Base-by-base conservation (phyloP, 2,888 invertebrate genomes). In the Lithophane socia region DNA sequence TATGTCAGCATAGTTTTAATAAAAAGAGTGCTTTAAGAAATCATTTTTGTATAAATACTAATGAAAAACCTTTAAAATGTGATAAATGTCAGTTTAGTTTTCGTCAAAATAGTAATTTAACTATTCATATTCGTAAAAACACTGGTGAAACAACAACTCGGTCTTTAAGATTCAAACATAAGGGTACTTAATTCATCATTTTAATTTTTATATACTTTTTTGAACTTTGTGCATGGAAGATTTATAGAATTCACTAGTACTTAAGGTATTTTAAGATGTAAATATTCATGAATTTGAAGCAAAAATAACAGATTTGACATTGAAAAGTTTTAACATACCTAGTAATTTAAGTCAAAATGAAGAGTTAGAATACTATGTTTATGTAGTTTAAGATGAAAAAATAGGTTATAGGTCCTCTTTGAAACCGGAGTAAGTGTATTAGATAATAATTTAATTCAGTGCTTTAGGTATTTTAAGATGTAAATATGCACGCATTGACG, bases 181-280 rank as follows among this genome's bases (percentile, higher is more conserved):
- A 18, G 16, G 7, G 0, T 42, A 29, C 29, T 29, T 37, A 12
- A 1, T 63, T 8, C 9, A 37, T 66, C 16, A 71, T 66, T 21
- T 21, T 42, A 9, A 37, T 49, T 49, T 8, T 7, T 42, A 61
- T 49, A 42, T 5, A 29, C 2, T 29, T 42, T 1, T 3, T 47
- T 13, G 5, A 52, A 29, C 12, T 18, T 73, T 47, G 8, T 13
- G 44, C 3, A 13, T 44, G 10, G 21, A 29, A n/a, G 7, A 29
- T 58, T 56, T 18, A 60, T 79, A 68, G n/a, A 54, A 54, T 77
- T 68, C 44, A 52, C 2, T 21, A 69, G 60, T 69, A 47, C 13
- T 61, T 44, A 37, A 60, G 18, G n/a, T 66, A 44, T 60, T 42
- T 58, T 60, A 67, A 68, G n/a, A 37, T 78, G 24, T 70, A 70